Evolutionary conservation across 2,888 invertebrate species (phyloP).

Genomic region (Plagodis dolabraria): DNA sequence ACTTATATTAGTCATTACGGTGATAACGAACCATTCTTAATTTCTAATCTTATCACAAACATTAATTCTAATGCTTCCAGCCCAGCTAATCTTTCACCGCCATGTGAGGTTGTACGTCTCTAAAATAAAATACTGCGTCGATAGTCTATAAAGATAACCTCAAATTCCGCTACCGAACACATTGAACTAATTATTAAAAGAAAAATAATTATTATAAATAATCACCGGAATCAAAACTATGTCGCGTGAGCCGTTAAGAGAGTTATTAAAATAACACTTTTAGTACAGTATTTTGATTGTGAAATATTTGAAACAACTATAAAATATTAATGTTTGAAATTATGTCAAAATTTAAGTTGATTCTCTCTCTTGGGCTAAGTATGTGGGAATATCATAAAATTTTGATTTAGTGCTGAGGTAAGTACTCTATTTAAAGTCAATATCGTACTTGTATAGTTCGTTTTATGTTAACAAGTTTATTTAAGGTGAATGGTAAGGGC

Average conservation of each 20-base stretch:
- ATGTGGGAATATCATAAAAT: constrained; percentile 17
- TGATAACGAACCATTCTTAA: background rate
- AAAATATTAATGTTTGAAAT: constrained; percentile 29
- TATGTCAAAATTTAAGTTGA: constrained; percentile 23
- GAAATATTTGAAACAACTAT: constrained; percentile 31
- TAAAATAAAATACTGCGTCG: constrained; percentile 60
- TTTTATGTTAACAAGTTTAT: background rate
- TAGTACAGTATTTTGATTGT: constrained; percentile 28
- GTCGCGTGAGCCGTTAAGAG: constrained; percentile 33
- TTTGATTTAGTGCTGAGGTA: constrained; percentile 1
- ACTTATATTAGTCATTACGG: background rate
- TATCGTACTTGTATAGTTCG: background rate
- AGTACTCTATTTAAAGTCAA: background rate
- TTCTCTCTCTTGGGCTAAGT: constrained; percentile 14
- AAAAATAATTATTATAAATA: constrained; percentile 47
- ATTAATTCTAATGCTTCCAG: constrained; percentile 20
- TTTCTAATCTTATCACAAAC: constrained; percentile 25
- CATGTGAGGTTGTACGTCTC: constrained; percentile 59
- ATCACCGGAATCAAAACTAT: constrained; percentile 45
- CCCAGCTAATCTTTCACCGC: constrained; percentile 32
- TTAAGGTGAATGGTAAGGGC: background rate
- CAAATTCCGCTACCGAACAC: constrained; percentile 71
- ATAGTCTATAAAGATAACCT: constrained; percentile 76
- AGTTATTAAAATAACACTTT: constrained; percentile 35
- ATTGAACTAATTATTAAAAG: constrained; percentile 75